Evolutionary conservation across 1,140 invertebrate genomes (phyloP), one percentile per base, ranked within the genome.

Genomic region (Sminthurinus signatus): DNA sequence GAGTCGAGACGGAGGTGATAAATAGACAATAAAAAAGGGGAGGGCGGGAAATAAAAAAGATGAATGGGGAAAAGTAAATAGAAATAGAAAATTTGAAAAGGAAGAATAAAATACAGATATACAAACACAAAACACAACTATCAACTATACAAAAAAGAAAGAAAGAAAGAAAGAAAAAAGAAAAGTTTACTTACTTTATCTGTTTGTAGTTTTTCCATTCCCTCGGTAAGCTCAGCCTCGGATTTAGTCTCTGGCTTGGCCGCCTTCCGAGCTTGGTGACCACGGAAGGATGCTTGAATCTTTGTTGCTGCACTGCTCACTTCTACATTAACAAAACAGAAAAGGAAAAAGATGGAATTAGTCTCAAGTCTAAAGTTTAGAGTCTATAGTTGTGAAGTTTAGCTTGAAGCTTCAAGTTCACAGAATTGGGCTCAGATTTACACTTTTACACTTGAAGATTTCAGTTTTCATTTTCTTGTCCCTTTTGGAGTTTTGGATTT

Each of bases 271-370:
- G 86, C 84, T 82, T 92, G 87, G 78, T 93, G 91, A 50, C 91
- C 91, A 67, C 91, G 83, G 81, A 95, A 95, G 44, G 90, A 89
- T 1, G 90, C 89, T 78, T 96, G 92, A 73, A 95, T 95, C 81
- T 93, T 94, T 36, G 86, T 86, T 27, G 91, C 93, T 14, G 92
- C 93, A 74, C 89, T 79, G 76, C 87, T 88, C 64, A 95, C 80
- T 72, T 94, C 91, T 90, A 80, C 46, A 42, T 42, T 10, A 10
- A n/a, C 39, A n/a, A n/a, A n/a, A n/a, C n/a, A n/a, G n/a, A n/a
- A n/a, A n/a, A n/a, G n/a, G n/a, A n/a, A n/a, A n/a, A n/a, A n/a
- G n/a, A n/a, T n/a, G n/a, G n/a, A n/a, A n/a, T n/a, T n/a, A n/a
- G n/a, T n/a, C n/a, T n/a, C n/a, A n/a, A n/a, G n/a, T n/a, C n/a